Base-by-base conservation (phyloP, 2,888 invertebrate species). In the Erpobdella octoculata region DNA sequence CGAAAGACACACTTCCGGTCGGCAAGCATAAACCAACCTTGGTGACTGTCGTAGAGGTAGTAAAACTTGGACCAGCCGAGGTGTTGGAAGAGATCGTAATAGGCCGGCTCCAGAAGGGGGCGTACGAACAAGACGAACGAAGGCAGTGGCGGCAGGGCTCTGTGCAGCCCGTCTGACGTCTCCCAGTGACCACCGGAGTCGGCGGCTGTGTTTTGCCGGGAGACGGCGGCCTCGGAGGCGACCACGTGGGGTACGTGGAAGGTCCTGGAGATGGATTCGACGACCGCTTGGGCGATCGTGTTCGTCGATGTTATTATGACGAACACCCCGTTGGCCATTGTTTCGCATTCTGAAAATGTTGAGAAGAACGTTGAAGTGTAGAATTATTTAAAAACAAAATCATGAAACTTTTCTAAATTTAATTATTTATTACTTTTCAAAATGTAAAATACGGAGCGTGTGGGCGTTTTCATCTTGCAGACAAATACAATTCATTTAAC, bases 161-260 rank as follows among this genome's bases (percentile, higher is more conserved):
- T 12, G 5, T 36, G 38, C 28, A 31, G 35, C 12, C 37, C 36
- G 4, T 18, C 36, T 18, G 53, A 35, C 15, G 69, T 35, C 18
- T 35, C 28, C 1, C 58, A 58, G 33, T 38, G 36, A 53, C 36
- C 25, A 35, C 33, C 48, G 4, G 53, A 53, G 9, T 25, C 21
- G 35, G 53, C 35, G 15, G 37, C 21, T 48, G 18, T 31, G 5
- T 33, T 35, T 18, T 62, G 62, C 33, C 62, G 21, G 35, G 31
- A 33, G 31, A 35, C 62, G 28, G 69, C 58, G 4, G 58, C 48
- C 25, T 69, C 69, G 4, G 69, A 69, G 3, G 33, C 48, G 31
- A 69, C 35, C 21, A 69, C 46, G 58, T 69, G 69, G 5, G 69
- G 53, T 0, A 69, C 69, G 58, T 69, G 53, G 58, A 69, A 69